Evolutionary conservation across 92 coral and sea anemone species (phyloP), one percentile per base, ranked within the genome.

Genomic region (Actinostola sp.): DNA sequence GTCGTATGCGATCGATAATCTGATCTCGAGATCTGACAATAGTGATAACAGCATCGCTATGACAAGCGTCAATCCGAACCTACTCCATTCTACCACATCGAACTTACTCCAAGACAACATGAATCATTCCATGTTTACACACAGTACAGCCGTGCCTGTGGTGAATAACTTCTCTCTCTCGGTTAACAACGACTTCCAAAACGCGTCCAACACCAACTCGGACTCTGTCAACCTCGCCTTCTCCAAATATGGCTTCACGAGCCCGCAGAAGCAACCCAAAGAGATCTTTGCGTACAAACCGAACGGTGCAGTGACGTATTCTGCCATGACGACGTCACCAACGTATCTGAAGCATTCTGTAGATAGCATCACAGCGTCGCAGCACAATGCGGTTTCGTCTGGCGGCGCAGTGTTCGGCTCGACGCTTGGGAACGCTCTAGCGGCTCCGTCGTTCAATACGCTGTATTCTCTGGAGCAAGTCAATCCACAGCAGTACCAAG

Each of bases 1-100:
- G 44, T 90, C 97, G 1, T 90, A 90, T 56, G 97, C 97, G 39
- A 90, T 90, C 28, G 97, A 90, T 55, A 90, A 90, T 64, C 83
- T 90, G 41, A 90, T 90, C 52, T 81, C 92, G 23, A 78, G 92
- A 26, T 79, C 92, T n/a, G 87, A 85, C 45, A 81, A 83, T 15
- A 83, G 58, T 55, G 85, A 75, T 61, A 90, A 87, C 62, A 87
- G 82, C 50, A 80, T 86, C 25, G 87, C 92, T 2, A 90, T 90
- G 97, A 81, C 82, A 16, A 81, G 88, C 20, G 97, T 90, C 34
- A 90, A 90, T 69, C 97, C 97, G 10, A 90, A 90, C 78, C 58
- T 90, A 35, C 77, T 90, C 24, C 97, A 90, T 41, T 74, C 91
- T 24, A 70, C 73, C 0, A 63, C 81, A 34, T 52, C 92, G 3